Evolutionary conservation across 2,797 vertebrate genomes (phyloP).

Genomic region (Otolemur crassicaudatus): DNA sequence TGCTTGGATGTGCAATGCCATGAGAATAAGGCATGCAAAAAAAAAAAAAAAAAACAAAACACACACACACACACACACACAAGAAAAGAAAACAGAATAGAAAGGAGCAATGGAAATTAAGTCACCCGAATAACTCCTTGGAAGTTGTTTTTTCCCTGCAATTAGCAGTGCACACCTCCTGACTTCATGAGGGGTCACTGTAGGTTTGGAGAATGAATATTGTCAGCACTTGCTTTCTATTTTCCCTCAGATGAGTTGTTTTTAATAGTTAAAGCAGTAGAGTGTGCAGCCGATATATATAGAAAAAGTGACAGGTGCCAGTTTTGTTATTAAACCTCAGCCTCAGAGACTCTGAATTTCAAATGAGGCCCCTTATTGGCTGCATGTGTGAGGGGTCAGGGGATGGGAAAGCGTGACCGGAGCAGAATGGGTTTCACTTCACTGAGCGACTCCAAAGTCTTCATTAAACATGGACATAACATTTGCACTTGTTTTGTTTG

Average conservation of each 20-base stretch:
- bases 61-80: too few relatives aligned
- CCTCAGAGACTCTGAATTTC: slow-evolving; percentile 75
- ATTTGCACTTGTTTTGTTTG: slow-evolving; percentile 84
- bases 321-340: slow-evolving; percentile 80
- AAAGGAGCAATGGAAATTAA: not conserved
- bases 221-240: not conserved
- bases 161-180: not conserved
- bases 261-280: slow-evolving; percentile 69
- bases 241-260: slow-evolving; percentile 56
- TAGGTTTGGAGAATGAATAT: slow-evolving; percentile 52
- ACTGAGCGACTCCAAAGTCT: slow-evolving; percentile 82
- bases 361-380: slow-evolving; percentile 77
- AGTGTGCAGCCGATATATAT: slow-evolving; percentile 49
- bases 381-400: slow-evolving; percentile 72
- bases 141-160: not conserved
- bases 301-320: slow-evolving; percentile 81
- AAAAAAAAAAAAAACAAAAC: slow-evolving; percentile 44
- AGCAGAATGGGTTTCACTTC: slow-evolving; percentile 81
- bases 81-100: not conserved
- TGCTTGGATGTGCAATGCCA: not conserved
- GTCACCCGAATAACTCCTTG: slow-evolving; percentile 21
- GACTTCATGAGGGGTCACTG: not conserved
- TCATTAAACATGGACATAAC: slow-evolving; percentile 83
- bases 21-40: not conserved
- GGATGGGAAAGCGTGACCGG: slow-evolving; percentile 70